phyloP scores from a whole-genome alignment of 2,888 invertebrate species.

The Eilema sororculum region DNA sequence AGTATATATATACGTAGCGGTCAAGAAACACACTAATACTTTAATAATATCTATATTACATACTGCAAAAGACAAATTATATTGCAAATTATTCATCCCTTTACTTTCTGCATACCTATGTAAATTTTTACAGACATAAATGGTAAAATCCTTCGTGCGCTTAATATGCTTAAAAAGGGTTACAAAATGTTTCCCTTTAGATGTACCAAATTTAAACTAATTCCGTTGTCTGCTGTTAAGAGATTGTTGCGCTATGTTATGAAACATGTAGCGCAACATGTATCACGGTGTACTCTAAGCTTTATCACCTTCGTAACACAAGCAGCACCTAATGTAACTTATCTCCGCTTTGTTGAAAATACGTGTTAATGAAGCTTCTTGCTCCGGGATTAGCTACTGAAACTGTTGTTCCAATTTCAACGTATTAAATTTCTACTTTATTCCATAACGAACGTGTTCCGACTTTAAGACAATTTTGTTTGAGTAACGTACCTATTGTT shows the following conservation, averaged over 20 bases:
- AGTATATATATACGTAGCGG: too few relatives aligned
- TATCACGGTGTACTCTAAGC: slow-evolving; percentile 7
- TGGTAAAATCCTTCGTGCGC: too few relatives aligned
- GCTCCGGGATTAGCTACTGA: slow-evolving; percentile 36
- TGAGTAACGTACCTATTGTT: not conserved
- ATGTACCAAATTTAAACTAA: not conserved
- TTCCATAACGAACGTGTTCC: slow-evolving; percentile 14
- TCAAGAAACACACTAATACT: too few relatives aligned
- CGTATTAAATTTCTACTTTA: slow-evolving; percentile 33
- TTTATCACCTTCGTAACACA: slow-evolving; percentile 21
- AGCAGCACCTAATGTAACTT: slow-evolving; percentile 44
- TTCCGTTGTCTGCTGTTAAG: not conserved
- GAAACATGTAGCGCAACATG: not conserved
- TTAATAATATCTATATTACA: too few relatives aligned
- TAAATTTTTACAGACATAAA: too few relatives aligned
- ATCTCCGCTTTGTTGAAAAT: slow-evolving; percentile 39
- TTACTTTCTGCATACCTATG: too few relatives aligned
- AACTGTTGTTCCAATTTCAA: slow-evolving; percentile 29
- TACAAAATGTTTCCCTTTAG: not conserved
- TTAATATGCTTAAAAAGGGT: too few relatives aligned
- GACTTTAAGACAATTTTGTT: not conserved
- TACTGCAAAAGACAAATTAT: too few relatives aligned
- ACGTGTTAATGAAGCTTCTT: slow-evolving; percentile 46
- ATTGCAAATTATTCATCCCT: too few relatives aligned
- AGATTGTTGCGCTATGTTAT: not conserved